These are phyloP conservation scores for Odontophorus gujanensis DNA, from an alignment of 2,113 vertebrate species.

Conservation along the genomic window DNA sequence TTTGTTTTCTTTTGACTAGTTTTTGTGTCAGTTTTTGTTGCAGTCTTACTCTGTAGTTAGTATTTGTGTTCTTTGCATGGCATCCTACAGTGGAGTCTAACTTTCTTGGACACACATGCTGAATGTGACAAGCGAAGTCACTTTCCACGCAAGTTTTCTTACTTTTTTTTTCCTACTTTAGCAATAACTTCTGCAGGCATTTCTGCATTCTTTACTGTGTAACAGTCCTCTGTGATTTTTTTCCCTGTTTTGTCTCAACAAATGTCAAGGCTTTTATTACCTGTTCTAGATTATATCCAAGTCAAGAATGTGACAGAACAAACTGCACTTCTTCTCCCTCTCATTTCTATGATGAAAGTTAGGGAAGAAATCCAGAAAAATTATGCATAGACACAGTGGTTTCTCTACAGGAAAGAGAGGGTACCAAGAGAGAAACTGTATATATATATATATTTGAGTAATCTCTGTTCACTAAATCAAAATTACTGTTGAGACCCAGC, in stretches of 20 bases:
- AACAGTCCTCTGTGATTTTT: not conserved
- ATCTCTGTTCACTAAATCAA: not conserved
- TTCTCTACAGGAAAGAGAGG: not conserved
- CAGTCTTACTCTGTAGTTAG: not conserved
- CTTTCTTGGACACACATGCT: not conserved
- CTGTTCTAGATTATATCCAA: not conserved
- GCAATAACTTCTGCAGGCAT: not conserved
- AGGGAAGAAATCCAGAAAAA: not conserved
- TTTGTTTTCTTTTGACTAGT: not conserved
- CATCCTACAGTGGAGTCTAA: not conserved
- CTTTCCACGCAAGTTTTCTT: not conserved
- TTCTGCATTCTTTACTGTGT: not conserved
- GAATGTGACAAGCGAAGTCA: not conserved
- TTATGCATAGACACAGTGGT: not conserved
- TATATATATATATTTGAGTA: not conserved
- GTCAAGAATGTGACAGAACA: not conserved
- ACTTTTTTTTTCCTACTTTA: not conserved
- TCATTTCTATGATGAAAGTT: not conserved
- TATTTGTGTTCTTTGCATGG: not conserved
- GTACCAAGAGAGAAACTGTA: not conserved
- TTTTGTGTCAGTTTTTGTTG: not conserved
- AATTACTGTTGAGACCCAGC: not conserved
- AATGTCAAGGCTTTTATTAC: not conserved
- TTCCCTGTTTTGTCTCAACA: not conserved
- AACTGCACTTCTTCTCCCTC: not conserved